Evolutionary conservation across 2,797 vertebrate genomes (phyloP).

Genomic region (Acipenser ruthenus): DNA sequence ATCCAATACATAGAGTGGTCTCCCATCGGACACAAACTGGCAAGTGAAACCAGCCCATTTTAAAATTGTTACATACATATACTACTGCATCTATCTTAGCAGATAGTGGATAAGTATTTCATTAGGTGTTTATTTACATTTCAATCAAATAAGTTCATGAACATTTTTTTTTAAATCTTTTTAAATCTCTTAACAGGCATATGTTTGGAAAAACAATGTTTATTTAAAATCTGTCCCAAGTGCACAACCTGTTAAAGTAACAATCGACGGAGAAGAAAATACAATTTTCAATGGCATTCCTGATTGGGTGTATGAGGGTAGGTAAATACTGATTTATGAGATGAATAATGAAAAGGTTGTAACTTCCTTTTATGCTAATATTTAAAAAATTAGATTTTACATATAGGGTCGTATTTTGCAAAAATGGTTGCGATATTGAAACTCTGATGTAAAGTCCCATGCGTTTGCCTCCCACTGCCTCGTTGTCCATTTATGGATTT

Average conservation of each 20-base stretch:
- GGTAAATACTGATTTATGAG: conserved; percentile 19
- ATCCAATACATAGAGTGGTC: conserved; percentile 84
- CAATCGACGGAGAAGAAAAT: conserved; percentile 75
- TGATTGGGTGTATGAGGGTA: conserved; percentile 97
- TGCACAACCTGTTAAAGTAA: conserved; percentile 65
- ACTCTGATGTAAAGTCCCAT: too few relatives aligned
- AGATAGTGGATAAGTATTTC: not conserved
- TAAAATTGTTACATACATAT: not conserved
- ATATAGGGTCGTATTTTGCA: too few relatives aligned
- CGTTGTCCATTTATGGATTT: too few relatives aligned
- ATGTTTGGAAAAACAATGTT: conserved; percentile 79
- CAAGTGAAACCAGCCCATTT: conserved; percentile 50
- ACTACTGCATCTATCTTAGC: too few relatives aligned
- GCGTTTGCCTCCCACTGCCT: too few relatives aligned
- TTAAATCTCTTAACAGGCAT: conserved; percentile 58
- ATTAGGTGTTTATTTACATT: not conserved
- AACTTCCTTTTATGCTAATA: not conserved
- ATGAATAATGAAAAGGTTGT: not conserved
- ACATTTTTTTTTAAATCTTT: not conserved
- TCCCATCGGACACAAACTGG: conserved; percentile 77
- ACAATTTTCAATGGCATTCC: conserved; percentile 87
- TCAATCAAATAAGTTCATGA: not conserved
- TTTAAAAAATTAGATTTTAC: not conserved
- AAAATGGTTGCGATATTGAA: too few relatives aligned
- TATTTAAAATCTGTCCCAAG: conserved; percentile 65